phyloP scores from a whole-genome alignment of 2,888 invertebrate species.

The Ectropis crepuscularia region DNA sequence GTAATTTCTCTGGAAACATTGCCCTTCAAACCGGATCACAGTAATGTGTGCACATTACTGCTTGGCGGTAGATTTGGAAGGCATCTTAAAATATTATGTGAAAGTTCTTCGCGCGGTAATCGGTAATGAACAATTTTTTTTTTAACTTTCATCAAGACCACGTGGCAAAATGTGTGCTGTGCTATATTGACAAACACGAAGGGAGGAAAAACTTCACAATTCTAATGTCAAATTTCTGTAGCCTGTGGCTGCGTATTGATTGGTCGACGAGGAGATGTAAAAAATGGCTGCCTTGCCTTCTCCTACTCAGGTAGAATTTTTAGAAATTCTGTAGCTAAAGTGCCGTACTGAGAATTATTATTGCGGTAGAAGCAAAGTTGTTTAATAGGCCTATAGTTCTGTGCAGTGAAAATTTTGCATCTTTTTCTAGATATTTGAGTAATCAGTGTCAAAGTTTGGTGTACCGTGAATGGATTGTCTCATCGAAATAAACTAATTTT shows the following conservation, averaged over 20 bases:
- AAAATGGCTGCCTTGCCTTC: conserved; percentile 95
- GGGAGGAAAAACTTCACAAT: not conserved
- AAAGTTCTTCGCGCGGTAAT: no score
- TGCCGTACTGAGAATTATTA: conserved; percentile 45
- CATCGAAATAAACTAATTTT: conserved; percentile 56
- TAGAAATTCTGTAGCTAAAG: conserved; percentile 62
- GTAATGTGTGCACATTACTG: no score
- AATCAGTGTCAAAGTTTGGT: conserved; percentile 66
- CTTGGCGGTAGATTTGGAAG: no score
- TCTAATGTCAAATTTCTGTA: conserved; percentile 31
- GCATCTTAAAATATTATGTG: no score
- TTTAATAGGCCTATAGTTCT: conserved; percentile 48
- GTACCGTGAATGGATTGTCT: conserved; percentile 59
- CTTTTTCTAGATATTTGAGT: conserved; percentile 46
- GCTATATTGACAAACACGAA: no score
- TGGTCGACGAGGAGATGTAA: conserved; percentile 84
- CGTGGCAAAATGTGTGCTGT: no score
- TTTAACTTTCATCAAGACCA: no score
- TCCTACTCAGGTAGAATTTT: conserved; percentile 90
- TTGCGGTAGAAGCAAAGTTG: conserved; percentile 43
- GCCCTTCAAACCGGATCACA: no score
- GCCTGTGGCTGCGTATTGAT: conserved; percentile 82
- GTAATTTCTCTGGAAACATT: no score
- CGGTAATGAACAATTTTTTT: no score
- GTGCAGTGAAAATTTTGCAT: conserved; percentile 50